Evolutionary conservation across 2,797 vertebrate species (phyloP).

Genomic region (Rhinoraja longicauda): DNA sequence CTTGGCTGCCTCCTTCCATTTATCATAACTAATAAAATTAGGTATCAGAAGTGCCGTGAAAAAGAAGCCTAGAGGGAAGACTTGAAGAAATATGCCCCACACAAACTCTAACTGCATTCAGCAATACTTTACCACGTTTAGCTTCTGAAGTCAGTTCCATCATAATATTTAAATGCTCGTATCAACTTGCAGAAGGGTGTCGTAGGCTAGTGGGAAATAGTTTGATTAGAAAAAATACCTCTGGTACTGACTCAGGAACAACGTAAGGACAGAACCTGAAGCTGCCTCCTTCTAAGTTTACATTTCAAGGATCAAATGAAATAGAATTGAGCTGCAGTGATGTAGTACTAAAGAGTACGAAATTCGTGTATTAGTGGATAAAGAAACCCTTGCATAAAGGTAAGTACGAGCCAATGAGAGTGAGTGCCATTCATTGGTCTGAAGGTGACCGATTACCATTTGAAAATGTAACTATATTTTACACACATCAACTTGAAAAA

Average conservation of each 20-base stretch:
- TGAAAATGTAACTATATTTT: background rate
- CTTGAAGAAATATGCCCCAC: background rate
- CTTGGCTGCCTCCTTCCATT: background rate
- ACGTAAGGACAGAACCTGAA: background rate
- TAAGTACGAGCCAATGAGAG: background rate
- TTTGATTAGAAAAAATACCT: background rate
- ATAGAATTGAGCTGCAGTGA: background rate
- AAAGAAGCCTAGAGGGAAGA: too few relatives aligned
- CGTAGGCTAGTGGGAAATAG: background rate
- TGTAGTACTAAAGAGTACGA: background rate
- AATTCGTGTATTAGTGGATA: background rate
- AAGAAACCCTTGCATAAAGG: background rate
- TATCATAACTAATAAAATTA: background rate
- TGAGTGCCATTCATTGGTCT: background rate
- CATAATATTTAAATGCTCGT: background rate
- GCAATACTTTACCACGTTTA: background rate
- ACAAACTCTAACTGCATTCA: background rate
- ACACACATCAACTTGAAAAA: background rate
- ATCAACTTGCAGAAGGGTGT: background rate
- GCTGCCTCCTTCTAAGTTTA: background rate
- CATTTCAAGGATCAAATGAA: background rate
- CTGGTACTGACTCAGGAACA: background rate
- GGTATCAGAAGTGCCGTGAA: background rate
- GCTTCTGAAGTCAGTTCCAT: background rate
- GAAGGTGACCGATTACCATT: background rate